Evolutionary conservation across 2,888 invertebrate species (phyloP), one percentile per base, ranked within the genome.

Genomic region (Orthosia gothica): DNA sequence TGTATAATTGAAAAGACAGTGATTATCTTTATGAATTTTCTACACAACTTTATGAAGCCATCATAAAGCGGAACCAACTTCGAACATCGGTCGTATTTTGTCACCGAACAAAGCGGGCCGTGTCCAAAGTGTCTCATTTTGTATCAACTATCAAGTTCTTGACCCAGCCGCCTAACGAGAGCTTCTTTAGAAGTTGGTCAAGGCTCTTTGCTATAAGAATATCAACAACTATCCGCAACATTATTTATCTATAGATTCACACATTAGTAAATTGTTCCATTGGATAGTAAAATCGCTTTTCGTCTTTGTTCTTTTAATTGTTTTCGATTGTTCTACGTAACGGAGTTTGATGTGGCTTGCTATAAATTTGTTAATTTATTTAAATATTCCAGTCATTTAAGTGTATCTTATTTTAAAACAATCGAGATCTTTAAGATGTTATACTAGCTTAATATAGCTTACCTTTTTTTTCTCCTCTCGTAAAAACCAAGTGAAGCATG

Each of bases 101-200:
- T 61, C 61, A 16, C 45, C 20, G 2, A 63, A 63, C 18, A 49
- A 63, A 49, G 23, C 18, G 18, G 18, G 23, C 5, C 16, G 23
- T 26, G 18, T 68, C 7, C 20, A 49, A 75, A 75, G n/a, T 32
- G 23, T n/a, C 47, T 63, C 63, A 59, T 70, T 70, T 63, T 76
- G 50, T 59, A 49, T 49, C 12, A 20, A 76, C 47, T 70, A 64
- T 49, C 62, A 70, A 76, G 26, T 59, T 64, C 70, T 76, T 74
- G 68, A 76, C 63, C 63, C 58, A 54, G 15, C 32, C 47, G 52
- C 58, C 58, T 76, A 59, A 64, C 63, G 26, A 76, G 76, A 76
- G 52, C 47, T 57, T 72, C 70, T 76, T 76, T 20, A 52, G 13
- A 76, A 69, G 15, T 76, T 50, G 76, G 69, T 69, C 69, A 76